These are phyloP conservation scores for Eufriesea mexicana DNA, from an alignment of 1,140 invertebrate genomes.

Conservation along the genomic window DNA sequence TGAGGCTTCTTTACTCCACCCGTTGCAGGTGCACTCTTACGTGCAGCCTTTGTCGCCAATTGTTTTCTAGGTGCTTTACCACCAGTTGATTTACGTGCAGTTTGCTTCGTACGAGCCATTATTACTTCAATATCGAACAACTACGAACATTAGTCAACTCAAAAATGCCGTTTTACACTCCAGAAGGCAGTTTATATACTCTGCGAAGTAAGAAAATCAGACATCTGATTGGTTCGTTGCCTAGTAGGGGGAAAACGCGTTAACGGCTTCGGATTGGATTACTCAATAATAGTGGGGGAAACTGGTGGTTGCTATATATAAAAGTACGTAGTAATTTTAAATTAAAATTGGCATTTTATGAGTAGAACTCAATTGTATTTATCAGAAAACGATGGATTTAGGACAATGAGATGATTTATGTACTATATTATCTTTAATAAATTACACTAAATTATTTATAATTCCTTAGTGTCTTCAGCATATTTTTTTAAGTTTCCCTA, in stretches of 20 bases:
- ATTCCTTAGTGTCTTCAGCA: too few species aligned
- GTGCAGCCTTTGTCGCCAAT: constrained; percentile 87
- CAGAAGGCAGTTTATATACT: neutral
- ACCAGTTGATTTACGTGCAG: constrained; percentile 61
- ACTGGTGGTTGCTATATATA: neutral
- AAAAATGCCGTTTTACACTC: fast-evolving
- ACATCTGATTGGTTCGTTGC: constrained; percentile 21
- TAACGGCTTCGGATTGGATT: neutral
- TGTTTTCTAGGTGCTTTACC: constrained; percentile 89
- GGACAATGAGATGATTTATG: neutral
- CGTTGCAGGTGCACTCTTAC: constrained; percentile 90
- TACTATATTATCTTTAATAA: neutral
- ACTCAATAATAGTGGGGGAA: neutral
- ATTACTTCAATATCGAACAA: fast-evolving
- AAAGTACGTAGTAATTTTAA: neutral
- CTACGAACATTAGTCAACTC: fast-evolving
- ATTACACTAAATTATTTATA: too few species aligned
- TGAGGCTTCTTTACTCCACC: constrained; percentile 92
- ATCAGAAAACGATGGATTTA: too few species aligned
- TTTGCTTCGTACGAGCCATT: constrained; percentile 66
- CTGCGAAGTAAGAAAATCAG: too few species aligned
- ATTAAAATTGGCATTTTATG: too few species aligned
- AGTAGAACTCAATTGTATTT: too few species aligned
- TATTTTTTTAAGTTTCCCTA: too few species aligned
- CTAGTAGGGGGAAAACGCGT: neutral